These are phyloP conservation scores for Prionchulus punctatus DNA, from an alignment of 2,888 invertebrate species.

Conservation along the genomic window DNA sequence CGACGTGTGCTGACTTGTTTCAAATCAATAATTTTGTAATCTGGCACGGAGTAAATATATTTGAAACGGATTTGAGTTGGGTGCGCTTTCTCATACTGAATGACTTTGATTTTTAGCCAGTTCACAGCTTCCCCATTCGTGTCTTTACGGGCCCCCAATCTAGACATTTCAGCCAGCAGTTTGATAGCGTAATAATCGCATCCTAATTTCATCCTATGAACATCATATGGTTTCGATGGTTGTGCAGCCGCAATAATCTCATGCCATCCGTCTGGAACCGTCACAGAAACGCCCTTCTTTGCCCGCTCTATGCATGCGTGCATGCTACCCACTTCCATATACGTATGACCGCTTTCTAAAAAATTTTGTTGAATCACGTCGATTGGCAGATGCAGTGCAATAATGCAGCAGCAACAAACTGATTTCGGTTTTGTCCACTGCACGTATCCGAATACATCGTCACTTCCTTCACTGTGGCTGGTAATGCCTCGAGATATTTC, in stretches of 20 bases:
- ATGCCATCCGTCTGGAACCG: neutral
- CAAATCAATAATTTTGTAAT: neutral
- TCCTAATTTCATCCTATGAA: neutral
- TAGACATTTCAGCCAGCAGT: neutral
- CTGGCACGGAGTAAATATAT: neutral
- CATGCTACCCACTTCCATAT: slow-evolving; percentile 4
- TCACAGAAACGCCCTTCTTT: neutral
- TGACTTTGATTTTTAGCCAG: too few species aligned
- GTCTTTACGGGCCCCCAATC: neutral
- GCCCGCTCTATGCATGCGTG: neutral
- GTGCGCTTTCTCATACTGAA: neutral
- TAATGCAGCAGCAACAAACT: slow-evolving; percentile 7
- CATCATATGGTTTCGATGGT: neutral
- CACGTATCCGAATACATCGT: neutral
- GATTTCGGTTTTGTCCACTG: slow-evolving; percentile 2
- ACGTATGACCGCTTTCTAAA: too few species aligned
- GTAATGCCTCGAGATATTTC: neutral
- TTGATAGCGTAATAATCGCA: neutral
- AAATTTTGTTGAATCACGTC: neutral
- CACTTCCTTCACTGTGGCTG: neutral
- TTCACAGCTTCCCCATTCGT: neutral
- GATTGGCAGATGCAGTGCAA: neutral
- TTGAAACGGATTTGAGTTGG: neutral
- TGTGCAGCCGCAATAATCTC: neutral
- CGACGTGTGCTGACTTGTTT: neutral